Percentiles rank a stretch among this genome's conserved stretches.
Conservation (phyloP, 2,797 vertebrate genomes). For the Ctenosaura bakeri region DNA sequence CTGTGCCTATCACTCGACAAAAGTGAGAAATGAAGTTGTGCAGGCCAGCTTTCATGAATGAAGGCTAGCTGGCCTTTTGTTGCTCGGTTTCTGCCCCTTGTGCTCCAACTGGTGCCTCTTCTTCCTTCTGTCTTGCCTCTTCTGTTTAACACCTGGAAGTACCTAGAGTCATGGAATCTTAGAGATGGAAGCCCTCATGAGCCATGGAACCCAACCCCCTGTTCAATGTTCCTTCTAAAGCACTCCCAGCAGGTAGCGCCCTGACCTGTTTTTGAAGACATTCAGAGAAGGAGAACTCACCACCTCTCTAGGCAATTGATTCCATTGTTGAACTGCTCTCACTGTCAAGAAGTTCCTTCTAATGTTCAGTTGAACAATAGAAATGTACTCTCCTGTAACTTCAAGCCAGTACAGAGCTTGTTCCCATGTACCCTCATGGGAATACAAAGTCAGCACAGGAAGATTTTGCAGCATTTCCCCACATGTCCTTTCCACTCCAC, state of each 20-base stretch:
- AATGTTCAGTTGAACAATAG: no score
- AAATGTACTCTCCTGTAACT: no score
- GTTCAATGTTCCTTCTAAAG: no score
- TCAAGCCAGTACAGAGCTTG: constrained; percentile 13
- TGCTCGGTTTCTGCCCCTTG: constrained; percentile 68
- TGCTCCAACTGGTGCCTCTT: constrained; percentile 15
- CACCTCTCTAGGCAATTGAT: no score
- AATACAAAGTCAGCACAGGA: background rate
- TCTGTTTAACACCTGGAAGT: constrained; percentile 46
- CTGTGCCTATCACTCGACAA: constrained; percentile 66
- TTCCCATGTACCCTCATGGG: fast-evolving
- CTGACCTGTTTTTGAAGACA: no score
- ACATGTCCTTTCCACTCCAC: constrained; percentile 33
- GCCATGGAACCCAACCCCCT: no score
- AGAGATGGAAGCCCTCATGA: no score
- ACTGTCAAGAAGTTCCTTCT: no score
- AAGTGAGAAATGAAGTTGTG: constrained; percentile 56
- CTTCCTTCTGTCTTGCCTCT: constrained; percentile 42
- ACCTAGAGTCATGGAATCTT: no score
- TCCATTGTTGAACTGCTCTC: no score
- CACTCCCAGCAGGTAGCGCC: no score
- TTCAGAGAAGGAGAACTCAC: no score
- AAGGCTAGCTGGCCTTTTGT: constrained; percentile 63
- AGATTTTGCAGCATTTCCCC: background rate
- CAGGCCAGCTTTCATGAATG: constrained; percentile 59